These are phyloP conservation scores for Cremastobaeus sp. DNA, from an alignment of 2,888 invertebrate genomes.

Conservation along the genomic window DNA sequence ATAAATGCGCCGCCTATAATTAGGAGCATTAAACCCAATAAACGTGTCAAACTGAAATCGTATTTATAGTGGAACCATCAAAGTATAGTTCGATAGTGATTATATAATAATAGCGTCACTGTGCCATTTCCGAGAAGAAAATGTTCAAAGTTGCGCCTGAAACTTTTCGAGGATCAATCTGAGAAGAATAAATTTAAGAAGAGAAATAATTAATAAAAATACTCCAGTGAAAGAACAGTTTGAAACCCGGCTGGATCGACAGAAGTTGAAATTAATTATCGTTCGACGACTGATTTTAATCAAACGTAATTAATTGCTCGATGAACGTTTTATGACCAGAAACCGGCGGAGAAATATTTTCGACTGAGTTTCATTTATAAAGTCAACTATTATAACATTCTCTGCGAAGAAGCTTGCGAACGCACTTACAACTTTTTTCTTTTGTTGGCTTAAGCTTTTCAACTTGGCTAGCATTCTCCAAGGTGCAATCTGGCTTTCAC, in stretches of 20 bases:
- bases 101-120: too few species aligned
- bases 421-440: slow-evolving; percentile 37
- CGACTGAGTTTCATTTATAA: slow-evolving; percentile 1
- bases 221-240: neutral
- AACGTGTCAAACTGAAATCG: too few species aligned
- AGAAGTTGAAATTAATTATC: neutral
- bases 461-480: slow-evolving; percentile 47
- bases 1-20: too few species aligned
- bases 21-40: too few species aligned
- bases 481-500: slow-evolving; percentile 55
- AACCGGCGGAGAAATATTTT: slow-evolving; percentile 8
- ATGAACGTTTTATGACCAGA: slow-evolving; percentile 1
- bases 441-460: slow-evolving; percentile 45
- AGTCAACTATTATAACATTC: slow-evolving; percentile 38
- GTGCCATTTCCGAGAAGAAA: too few species aligned
- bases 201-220: neutral
- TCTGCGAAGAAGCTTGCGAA: slow-evolving; percentile 26
- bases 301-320: neutral
- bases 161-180: too few species aligned
- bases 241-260: neutral
- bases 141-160: too few species aligned
- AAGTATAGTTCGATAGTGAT: too few species aligned
- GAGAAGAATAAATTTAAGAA: too few species aligned
- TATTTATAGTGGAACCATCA: too few species aligned
- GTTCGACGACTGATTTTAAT: too few species aligned